These are phyloP conservation scores for Laticauda colubrina DNA, from an alignment of 2,113 vertebrate genomes.

Conservation along the genomic window DNA sequence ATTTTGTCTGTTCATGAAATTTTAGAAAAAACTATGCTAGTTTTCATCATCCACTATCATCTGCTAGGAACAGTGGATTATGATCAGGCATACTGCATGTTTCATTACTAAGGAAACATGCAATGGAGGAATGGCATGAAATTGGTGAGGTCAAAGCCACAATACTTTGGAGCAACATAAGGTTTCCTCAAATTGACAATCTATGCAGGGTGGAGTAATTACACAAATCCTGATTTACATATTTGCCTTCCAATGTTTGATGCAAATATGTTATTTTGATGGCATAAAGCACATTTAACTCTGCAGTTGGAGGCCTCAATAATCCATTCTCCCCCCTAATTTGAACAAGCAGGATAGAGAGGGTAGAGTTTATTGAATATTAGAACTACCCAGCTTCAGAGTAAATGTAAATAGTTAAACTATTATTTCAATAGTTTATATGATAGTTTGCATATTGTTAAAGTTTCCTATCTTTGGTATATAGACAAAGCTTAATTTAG, in stretches of 20 bases:
- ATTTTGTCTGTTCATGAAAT: background rate
- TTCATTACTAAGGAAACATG: background rate
- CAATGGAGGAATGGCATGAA: background rate
- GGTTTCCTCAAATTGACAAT: background rate
- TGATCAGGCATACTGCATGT: background rate
- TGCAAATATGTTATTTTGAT: background rate
- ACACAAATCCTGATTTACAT: background rate
- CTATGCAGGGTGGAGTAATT: background rate
- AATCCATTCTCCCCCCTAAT: background rate
- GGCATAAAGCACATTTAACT: background rate
- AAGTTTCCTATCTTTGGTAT: background rate
- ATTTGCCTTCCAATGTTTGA: background rate
- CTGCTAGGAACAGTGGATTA: background rate
- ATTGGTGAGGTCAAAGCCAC: background rate
- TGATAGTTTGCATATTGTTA: background rate
- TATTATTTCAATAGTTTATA: background rate
- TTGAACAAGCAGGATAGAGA: background rate
- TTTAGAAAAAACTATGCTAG: background rate
- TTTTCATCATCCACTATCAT: too few relatives aligned
- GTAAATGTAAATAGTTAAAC: background rate
- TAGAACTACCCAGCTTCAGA: background rate
- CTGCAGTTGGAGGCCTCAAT: background rate
- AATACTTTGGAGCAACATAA: background rate
- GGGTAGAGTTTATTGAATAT: background rate
- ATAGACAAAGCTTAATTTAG: background rate